Evolutionary conservation across 2,797 vertebrate genomes (phyloP), one percentile per base, ranked within the genome.

Genomic region (Neopelma chrysocephalum): DNA sequence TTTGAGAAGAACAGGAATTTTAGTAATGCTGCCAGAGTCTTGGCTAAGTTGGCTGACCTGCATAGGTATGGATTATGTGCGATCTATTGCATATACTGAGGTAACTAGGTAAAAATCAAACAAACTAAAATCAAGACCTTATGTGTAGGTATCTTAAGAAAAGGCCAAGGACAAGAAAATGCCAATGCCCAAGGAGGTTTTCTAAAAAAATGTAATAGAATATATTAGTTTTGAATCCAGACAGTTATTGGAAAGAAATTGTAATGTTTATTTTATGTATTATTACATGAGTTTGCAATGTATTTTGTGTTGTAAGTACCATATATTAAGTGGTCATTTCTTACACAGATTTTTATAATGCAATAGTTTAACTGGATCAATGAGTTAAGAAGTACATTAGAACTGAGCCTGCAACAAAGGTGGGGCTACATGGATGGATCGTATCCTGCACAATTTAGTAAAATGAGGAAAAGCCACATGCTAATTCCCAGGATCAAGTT

Each of bases 1-100:
- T 99, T 99, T 12, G 99, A 99, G 97, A 99, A 99, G 98, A 99
- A 98, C 87, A 98, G 99, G 56, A 99, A 98, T 97, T 99, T 99
- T 82, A 99, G 99, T 95, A 99, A 98, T 83, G 99, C 99, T 5
- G 99, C 99, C 32, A 98, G 99, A 15, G 98, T 99, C 3, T 97
- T 99, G 77, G 99, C 99, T 45, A 98, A 98, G 36, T 93, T 99
- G 15, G 99, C 99, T 31, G 99, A 99, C 96, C 98, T 99, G 98
- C 99, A 99, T 94, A 99, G 99, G 99, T 99, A 97, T 38, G 88
- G 36, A 62, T 69, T 77, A 31, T 38, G 5, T 76, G 15, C 69
- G 11, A 60, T 54, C 13, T 84, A 0, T 40, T 73, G 10, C 26
- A 48, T 32, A 32, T 70, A 15, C 36, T 36, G 18, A 69, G 27